Percentiles rank a stretch among this genome's conserved stretches.
These are phyloP conservation scores for Teleiodes luculella DNA, from an alignment of 2,888 invertebrate species.

Conservation along the genomic window DNA sequence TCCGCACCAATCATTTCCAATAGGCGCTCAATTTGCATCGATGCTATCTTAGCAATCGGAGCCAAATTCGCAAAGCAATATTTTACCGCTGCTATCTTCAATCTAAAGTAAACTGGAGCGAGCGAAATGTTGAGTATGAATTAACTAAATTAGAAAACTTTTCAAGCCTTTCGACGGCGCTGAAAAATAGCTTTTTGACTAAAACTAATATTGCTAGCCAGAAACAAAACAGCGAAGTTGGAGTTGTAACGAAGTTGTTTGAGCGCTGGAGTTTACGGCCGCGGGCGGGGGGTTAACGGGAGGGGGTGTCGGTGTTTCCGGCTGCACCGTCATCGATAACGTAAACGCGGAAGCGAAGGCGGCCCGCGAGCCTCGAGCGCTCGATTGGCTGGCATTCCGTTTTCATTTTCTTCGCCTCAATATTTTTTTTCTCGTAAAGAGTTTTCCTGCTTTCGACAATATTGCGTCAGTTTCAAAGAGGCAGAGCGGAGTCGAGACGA, in stretches of 20 bases:
- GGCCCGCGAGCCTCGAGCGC: constrained; percentile 45
- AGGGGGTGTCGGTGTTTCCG: constrained; percentile 35
- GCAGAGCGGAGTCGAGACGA: constrained; percentile 62
- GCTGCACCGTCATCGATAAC: constrained; percentile 57
- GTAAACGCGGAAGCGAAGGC: constrained; percentile 42
- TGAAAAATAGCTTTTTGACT: constrained; percentile 76
- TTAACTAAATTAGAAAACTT: constrained; percentile 77
- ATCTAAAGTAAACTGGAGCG: constrained; percentile 42
- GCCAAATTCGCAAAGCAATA: constrained; percentile 39
- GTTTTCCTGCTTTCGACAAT: constrained; percentile 76
- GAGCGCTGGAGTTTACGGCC: constrained; percentile 61
- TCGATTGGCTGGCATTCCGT: constrained; percentile 68
- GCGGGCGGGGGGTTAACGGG: constrained; percentile 54
- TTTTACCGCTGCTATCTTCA: constrained; percentile 50
- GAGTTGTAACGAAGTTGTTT: constrained; percentile 76
- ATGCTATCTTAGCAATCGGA: constrained; percentile 51
- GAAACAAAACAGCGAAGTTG: constrained; percentile 72
- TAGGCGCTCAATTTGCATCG: constrained; percentile 31
- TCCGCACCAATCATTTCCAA: constrained; percentile 14
- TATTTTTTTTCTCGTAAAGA: constrained; percentile 66
- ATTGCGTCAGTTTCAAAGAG: constrained; percentile 73
- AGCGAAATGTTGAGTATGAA: constrained; percentile 58
- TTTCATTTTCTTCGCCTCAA: constrained; percentile 66
- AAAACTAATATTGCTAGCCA: constrained; percentile 74
- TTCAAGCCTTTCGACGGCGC: constrained; percentile 64